Conservation (phyloP, 2,113 vertebrate genomes). For the Solea senegalensis region DNA sequence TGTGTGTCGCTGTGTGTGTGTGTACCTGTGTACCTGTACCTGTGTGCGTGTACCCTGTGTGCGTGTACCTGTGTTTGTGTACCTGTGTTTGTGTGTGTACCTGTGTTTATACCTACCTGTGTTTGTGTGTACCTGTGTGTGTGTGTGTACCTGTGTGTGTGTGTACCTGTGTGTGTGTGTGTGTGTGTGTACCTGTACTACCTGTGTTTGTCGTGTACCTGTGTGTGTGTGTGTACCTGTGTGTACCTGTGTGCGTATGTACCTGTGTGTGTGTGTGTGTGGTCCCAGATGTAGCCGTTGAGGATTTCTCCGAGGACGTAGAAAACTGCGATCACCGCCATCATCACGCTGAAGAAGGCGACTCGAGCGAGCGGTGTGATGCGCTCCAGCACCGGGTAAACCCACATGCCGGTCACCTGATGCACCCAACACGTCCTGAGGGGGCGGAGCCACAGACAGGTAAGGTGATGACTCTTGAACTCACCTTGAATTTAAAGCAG, state of each 20-base stretch:
- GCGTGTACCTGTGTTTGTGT: no score
- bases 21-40: no score
- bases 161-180: no score
- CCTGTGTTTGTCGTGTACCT: no score
- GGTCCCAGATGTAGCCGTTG: conserved; percentile 96
- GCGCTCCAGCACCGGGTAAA: conserved; percentile 93
- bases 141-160: no score
- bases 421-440: conserved; percentile 96
- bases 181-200: no score
- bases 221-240: not conserved
- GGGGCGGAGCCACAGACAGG: not conserved
- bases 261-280: conserved; percentile 76
- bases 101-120: no score
- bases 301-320: conserved; percentile 94
- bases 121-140: no score
- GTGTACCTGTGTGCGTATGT: not conserved
- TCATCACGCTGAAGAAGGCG: conserved; percentile 87
- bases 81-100: no score
- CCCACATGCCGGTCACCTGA: conserved; percentile 96
- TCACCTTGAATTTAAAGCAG: no score
- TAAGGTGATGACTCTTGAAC: not conserved
- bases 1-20: no score
- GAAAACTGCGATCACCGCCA: conserved; percentile 83
- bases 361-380: conserved; percentile 85
- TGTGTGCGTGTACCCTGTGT: no score